These are phyloP conservation scores for Monopterus albus DNA, from an alignment of 2,113 vertebrate species.

Conservation along the genomic window DNA sequence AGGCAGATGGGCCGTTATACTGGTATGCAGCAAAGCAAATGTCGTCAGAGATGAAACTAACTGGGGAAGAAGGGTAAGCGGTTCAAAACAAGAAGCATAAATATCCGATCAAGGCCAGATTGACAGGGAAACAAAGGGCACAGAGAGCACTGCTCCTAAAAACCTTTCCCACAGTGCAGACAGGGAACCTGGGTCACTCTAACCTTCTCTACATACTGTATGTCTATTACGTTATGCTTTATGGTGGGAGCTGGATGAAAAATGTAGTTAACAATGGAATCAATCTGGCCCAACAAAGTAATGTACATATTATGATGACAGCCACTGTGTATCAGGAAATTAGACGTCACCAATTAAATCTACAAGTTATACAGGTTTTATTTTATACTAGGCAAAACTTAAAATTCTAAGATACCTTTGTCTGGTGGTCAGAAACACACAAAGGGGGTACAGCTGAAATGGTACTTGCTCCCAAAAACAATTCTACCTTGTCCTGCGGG, in stretches of 20 bases:
- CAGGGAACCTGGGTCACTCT: conserved; percentile 1
- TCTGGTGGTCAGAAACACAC: too few species aligned
- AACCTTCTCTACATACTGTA: not conserved
- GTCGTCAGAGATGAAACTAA: conserved; percentile 71
- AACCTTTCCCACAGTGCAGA: conserved; percentile 62
- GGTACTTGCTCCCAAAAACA: not conserved
- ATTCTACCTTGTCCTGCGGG: conserved; percentile 3
- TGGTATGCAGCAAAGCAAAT: conserved; percentile 31
- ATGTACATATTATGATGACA: not conserved
- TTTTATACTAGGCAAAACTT: too few species aligned
- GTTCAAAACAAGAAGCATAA: conserved; percentile 81
- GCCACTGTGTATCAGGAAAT: not conserved
- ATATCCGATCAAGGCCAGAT: conserved; percentile 81
- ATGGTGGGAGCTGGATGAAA: not conserved
- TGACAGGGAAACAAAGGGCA: conserved; percentile 81
- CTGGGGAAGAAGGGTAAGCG: conserved; percentile 73
- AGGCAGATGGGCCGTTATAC: conserved; percentile 7
- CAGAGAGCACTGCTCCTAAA: conserved; percentile 42
- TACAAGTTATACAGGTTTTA: too few species aligned
- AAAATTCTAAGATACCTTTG: too few species aligned
- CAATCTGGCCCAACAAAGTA: not conserved
- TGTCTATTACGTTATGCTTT: not conserved
- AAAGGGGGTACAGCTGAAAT: not conserved
- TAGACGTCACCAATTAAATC: not conserved
- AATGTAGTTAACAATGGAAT: not conserved